Conservation (phyloP, 2,113 vertebrate species). For the Indicator maculatus region DNA sequence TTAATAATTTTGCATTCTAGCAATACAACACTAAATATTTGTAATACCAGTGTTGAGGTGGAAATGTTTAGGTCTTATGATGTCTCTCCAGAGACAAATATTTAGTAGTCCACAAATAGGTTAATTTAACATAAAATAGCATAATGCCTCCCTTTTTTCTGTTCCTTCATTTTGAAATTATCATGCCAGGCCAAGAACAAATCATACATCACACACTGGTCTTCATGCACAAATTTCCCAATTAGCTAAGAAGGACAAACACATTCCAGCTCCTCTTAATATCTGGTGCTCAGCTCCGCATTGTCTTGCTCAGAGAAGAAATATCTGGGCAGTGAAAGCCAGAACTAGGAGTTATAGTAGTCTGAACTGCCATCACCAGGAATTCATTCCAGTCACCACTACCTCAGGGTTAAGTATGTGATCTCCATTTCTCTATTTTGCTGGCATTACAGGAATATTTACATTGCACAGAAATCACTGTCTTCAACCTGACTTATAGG, state of each 20-base stretch:
- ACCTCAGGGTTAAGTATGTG: background rate
- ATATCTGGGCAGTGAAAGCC: background rate
- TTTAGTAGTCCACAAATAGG: slow-evolving; percentile 55
- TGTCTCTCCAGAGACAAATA: slow-evolving; percentile 47
- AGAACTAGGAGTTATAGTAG: background rate
- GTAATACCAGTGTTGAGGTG: slow-evolving; percentile 16
- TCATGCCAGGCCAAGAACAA: background rate
- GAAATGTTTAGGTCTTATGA: slow-evolving; percentile 62
- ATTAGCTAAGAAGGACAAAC: background rate
- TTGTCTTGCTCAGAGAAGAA: background rate
- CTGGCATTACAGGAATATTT: background rate
- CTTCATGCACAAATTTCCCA: background rate
- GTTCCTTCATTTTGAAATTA: slow-evolving; percentile 64
- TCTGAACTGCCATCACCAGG: background rate
- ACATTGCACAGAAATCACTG: background rate
- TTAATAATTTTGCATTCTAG: slow-evolving; percentile 60
- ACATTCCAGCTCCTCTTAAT: background rate
- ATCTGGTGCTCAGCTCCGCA: background rate
- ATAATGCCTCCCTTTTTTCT: slow-evolving; percentile 61
- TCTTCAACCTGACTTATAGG: background rate
- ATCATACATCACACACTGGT: background rate
- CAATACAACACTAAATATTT: slow-evolving; percentile 61
- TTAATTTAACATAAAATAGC: slow-evolving; percentile 71
- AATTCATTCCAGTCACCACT: background rate
- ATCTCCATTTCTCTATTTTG: background rate